phyloP scores from a whole-genome alignment of 2,888 invertebrate genomes.

The Parthenolecanium corni region DNA sequence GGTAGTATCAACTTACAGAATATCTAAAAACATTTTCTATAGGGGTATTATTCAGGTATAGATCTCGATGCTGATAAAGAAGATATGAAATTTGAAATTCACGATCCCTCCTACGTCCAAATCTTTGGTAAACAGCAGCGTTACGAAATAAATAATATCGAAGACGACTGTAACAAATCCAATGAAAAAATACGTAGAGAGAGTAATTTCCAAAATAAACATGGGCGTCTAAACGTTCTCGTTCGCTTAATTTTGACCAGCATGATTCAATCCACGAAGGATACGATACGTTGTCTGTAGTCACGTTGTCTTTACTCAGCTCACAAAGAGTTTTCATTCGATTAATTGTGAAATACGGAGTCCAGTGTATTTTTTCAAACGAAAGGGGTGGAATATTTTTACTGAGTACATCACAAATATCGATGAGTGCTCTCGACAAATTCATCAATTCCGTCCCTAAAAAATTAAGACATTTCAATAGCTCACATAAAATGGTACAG shows the following conservation, averaged over 20 bases:
- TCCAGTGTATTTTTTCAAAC: not conserved
- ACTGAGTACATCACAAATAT: not conserved
- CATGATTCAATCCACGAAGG: not conserved
- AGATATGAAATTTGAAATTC: no score
- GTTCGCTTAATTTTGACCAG: not conserved
- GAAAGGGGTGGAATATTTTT: not conserved
- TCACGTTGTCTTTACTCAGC: not conserved
- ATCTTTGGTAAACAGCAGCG: no score
- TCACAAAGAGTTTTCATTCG: not conserved
- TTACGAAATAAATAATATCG: no score
- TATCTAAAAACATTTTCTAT: not conserved
- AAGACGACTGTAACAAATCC: not conserved
- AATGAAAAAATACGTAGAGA: not conserved
- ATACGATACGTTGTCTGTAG: not conserved
- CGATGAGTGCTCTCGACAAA: no score
- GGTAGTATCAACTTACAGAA: not conserved
- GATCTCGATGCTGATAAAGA: not conserved
- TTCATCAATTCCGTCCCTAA: no score
- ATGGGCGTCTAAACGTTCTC: not conserved
- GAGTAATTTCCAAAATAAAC: not conserved
- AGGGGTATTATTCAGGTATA: not conserved
- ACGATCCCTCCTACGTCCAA: no score
- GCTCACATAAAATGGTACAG: no score
- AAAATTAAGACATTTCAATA: no score
- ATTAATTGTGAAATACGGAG: not conserved